A percentile compares a stretch with the other conserved stretches of the same genome.
phyloP scores from a whole-genome alignment of 2,113 vertebrate species.

The Amblyornis subalaris region DNA sequence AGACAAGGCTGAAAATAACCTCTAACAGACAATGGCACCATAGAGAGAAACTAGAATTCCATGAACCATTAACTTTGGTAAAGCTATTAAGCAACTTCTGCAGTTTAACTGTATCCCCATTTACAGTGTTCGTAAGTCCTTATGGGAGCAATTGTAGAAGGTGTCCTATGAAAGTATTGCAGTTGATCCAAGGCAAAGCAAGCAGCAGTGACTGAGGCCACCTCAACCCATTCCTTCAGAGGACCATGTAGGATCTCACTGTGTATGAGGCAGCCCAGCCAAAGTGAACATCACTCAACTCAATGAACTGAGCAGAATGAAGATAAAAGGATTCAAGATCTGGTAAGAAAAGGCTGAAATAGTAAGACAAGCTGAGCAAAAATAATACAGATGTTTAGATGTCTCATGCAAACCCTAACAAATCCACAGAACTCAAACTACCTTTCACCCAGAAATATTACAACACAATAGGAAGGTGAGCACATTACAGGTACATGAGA shows the following conservation, averaged over 20 bases:
- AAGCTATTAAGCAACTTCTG: not conserved
- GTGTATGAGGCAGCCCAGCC: accelerated
- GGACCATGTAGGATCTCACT: accelerated
- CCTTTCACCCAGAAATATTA: not conserved
- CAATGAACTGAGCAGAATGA: not conserved
- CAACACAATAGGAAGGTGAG: conserved; percentile 1
- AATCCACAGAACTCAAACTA: not conserved
- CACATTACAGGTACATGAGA: not conserved
- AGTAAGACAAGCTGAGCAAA: not conserved
- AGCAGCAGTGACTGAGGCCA: not conserved
- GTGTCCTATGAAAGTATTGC: not conserved
- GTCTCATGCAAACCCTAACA: not conserved
- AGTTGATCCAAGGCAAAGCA: not conserved
- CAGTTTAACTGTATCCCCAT: not conserved
- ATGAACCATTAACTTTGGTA: not conserved
- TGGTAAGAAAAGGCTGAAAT: not conserved
- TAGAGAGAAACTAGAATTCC: not conserved
- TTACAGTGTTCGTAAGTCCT: not conserved
- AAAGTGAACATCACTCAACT: accelerated
- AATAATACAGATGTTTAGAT: not conserved
- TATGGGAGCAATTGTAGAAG: not conserved
- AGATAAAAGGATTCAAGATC: not conserved
- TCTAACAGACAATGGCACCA: not conserved
- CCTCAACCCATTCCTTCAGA: not conserved
- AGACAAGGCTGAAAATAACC: not conserved